These are phyloP conservation scores for Emydoidea blandingii DNA, from an alignment of 2,797 vertebrate species.

Conservation along the genomic window DNA sequence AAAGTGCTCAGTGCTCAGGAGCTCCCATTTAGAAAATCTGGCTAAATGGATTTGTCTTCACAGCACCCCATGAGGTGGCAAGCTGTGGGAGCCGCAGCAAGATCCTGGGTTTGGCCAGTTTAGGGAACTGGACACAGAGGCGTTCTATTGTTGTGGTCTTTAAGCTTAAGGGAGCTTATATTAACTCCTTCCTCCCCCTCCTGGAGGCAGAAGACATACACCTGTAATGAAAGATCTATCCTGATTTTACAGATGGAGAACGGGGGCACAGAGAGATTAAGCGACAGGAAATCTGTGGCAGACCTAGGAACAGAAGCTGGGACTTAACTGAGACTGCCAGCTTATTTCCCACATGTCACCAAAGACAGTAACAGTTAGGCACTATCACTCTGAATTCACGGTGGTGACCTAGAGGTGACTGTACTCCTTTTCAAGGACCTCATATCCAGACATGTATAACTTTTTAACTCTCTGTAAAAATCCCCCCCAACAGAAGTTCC, in stretches of 20 bases:
- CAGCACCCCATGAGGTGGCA: slow-evolving; percentile 58
- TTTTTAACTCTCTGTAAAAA: not conserved
- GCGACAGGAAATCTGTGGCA: not conserved
- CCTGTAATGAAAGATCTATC: not conserved
- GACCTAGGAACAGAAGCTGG: not conserved
- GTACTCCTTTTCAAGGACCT: not conserved
- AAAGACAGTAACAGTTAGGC: not conserved
- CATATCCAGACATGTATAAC: not conserved
- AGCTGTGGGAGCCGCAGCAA: slow-evolving; percentile 47
- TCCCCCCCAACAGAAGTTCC: not conserved
- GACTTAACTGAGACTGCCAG: not conserved
- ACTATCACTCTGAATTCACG: not conserved
- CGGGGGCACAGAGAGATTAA: not conserved
- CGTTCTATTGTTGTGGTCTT: not conserved
- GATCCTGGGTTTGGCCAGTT: slow-evolving; percentile 38
- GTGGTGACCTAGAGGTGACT: not conserved
- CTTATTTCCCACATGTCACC: not conserved
- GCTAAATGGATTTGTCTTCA: slow-evolving; percentile 60
- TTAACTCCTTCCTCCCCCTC: slow-evolving; percentile 36
- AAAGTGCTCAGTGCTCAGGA: slow-evolving; percentile 44
- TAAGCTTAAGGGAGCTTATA: not conserved
- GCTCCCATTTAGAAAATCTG: slow-evolving; percentile 54
- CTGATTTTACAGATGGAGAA: not conserved
- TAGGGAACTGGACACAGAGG: slow-evolving; percentile 21
- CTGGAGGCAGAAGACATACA: not conserved